Evolutionary conservation across 1,140 invertebrate genomes (phyloP), one percentile per base, ranked within the genome.

Genomic region (Leptopilina clavipes): DNA sequence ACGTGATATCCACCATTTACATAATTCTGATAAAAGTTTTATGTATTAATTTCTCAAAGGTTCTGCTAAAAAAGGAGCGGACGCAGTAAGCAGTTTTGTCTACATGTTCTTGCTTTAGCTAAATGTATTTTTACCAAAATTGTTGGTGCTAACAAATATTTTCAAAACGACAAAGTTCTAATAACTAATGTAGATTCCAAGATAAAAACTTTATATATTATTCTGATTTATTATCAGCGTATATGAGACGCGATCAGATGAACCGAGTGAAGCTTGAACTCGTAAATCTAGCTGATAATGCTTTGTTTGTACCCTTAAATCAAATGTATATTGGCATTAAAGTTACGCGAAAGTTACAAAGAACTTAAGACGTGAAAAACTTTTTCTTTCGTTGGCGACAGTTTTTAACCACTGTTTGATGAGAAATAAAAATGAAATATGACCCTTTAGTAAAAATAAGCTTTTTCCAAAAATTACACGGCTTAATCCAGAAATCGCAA

Each of bases 101-200:
- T 31, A 31, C 25, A n/a, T n/a, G n/a, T n/a, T n/a, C n/a, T 19
- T 74, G 11, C 45, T 81, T 77, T 40, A n/a, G n/a, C 75, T 65
- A 19, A 74, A 73, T 37, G 80, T 18, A 70, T 54, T 70, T 59
- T 78, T 70, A 56, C 72, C 59, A 43, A 76, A 76, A 79, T 31
- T 14, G 65, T 37, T 79, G 43, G 22, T 72, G 11, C 17, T 19
- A 65, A 65, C 12, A 72, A 75, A 18, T 78, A 79, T 44, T 43
- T 82, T 14, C 70, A 52, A n/a, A 37, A 56, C 59, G 17, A 44
- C 1, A 73, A 74, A 72, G n/a, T 52, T n/a, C 1, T 52, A 5
- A 71, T 79, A 7, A 74, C 22, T 1, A 71, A 78, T 18, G 74
- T 82, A 18, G 76, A 75, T 65, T 3, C 8, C 12, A 65, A 22